Evolutionary conservation across 2,888 invertebrate genomes (phyloP).

Genomic region (Dysmachus trigonus): DNA sequence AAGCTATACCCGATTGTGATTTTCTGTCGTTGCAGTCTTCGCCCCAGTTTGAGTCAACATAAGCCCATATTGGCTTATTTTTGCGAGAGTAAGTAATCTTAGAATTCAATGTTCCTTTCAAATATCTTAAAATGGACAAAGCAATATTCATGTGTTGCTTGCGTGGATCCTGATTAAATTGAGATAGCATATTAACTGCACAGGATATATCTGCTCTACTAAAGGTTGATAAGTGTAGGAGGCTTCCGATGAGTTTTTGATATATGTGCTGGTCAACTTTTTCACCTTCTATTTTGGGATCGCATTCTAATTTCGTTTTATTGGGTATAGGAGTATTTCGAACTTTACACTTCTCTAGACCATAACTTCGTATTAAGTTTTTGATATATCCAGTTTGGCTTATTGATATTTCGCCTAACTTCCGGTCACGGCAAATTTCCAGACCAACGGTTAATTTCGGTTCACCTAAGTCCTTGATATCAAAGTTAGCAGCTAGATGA

Average conservation of each 20-base stretch:
- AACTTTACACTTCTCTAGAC: slow-evolving; percentile 28
- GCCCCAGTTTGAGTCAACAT: background rate
- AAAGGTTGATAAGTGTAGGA: slow-evolving; percentile 34
- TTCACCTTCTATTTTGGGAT: slow-evolving; percentile 37
- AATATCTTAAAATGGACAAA: background rate
- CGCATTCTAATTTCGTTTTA: slow-evolving; percentile 19
- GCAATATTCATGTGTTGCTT: background rate
- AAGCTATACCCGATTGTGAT: background rate
- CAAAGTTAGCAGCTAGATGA: background rate
- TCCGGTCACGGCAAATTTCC: slow-evolving; percentile 33
- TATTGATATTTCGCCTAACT: background rate
- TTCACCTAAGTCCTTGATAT: slow-evolving; percentile 41
- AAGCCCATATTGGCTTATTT: background rate
- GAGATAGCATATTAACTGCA: slow-evolving; percentile 34
- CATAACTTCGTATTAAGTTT: slow-evolving; percentile 24
- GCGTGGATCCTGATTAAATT: background rate
- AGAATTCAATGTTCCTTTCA: background rate
- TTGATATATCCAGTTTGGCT: slow-evolving; percentile 39
- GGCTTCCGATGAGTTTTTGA: slow-evolving; percentile 34
- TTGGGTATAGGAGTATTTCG: slow-evolving; percentile 19
- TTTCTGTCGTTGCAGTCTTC: background rate
- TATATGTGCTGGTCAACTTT: slow-evolving; percentile 3
- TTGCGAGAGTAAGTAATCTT: background rate
- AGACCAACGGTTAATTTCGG: slow-evolving; percentile 41
- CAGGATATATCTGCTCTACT: slow-evolving; percentile 45